Base-by-base conservation (phyloP, 1,140 invertebrate genomes). In the Ostrea denselamellosa region DNA sequence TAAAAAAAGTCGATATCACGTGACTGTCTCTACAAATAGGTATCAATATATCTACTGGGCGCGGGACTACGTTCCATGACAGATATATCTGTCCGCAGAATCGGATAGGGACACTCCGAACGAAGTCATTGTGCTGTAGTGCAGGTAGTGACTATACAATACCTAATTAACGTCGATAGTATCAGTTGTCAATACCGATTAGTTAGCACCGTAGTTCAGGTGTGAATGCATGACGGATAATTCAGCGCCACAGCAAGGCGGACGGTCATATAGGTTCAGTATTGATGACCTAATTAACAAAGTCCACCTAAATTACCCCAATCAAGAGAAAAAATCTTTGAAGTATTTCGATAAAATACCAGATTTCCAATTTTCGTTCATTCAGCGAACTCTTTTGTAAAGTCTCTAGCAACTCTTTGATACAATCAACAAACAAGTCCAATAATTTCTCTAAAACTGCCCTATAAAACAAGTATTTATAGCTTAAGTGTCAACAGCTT, bases 241-340 rank as follows among this genome's bases (percentile, higher is more conserved):
- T 77, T 77, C 68, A 34, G 68, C 22, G 68, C 25, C 68, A 9
- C 12, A 10, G 22, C 28, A 19, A 28, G 9, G 28, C 68, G 12
- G 9, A 77, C 68, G 12, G 14, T 28, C 28, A 34, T 28, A 12
- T 28, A 77, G 25, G 10, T 77, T 34, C 14, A 25, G 25, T 77
- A 28, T 77, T 28, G 14, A 77, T 77, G 68, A 77, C 68, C 22
- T 25, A 77, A 77, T 77, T 25, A 77, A 77, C 68, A 25, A 34
- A 28, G 10, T 77, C 5, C 68, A 28, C 28, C 68, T 77, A 77
- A 77, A 34, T 28, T 28, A 77, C 14, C 28, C 25, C 22, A 77
- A 28, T 25, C 14, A 4, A 22, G 28, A 12, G 14, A 34, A 28
- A 34, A 25, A 14, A 44, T 77, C 68, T 77, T 77, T 77, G 68